Conservation (phyloP, 2,113 vertebrate species). For the Dendropsophus ebraccatus region DNA sequence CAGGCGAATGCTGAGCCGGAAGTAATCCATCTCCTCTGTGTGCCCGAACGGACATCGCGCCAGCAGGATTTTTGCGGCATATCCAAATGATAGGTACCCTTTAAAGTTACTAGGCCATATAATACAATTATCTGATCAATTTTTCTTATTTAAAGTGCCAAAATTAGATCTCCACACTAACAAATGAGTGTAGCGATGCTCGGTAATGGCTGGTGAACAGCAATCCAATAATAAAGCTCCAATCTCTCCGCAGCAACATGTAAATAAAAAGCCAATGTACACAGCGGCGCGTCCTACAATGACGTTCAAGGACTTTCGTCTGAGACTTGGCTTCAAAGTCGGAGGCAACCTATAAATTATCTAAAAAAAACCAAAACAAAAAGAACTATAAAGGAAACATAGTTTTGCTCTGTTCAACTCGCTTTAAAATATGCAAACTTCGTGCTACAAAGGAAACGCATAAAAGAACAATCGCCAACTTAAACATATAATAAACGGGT, state of each 20-base stretch:
- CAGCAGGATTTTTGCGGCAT: too few species aligned
- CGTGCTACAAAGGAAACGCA: background rate
- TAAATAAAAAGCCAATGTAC: background rate
- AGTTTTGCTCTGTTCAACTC: background rate
- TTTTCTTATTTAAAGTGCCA: too few species aligned
- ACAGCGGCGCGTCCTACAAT: background rate
- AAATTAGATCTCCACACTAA: too few species aligned
- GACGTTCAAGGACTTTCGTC: background rate
- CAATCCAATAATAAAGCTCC: background rate
- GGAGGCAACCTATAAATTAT: background rate
- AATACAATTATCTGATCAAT: too few species aligned
- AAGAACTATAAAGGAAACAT: background rate
- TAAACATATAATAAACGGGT: constrained; percentile 38
- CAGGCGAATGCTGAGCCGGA: too few species aligned
- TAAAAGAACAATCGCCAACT: background rate
- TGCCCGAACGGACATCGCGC: too few species aligned
- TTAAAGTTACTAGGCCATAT: too few species aligned
- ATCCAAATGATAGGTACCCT: too few species aligned
- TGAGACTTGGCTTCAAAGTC: background rate
- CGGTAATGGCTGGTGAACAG: background rate
- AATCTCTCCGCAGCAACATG: too few species aligned
- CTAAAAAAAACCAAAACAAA: background rate
- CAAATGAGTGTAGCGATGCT: background rate
- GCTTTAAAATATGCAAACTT: background rate
- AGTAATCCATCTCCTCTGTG: too few species aligned